These are phyloP conservation scores for Hedya salicella DNA, from an alignment of 2,888 invertebrate genomes.

Conservation along the genomic window DNA sequence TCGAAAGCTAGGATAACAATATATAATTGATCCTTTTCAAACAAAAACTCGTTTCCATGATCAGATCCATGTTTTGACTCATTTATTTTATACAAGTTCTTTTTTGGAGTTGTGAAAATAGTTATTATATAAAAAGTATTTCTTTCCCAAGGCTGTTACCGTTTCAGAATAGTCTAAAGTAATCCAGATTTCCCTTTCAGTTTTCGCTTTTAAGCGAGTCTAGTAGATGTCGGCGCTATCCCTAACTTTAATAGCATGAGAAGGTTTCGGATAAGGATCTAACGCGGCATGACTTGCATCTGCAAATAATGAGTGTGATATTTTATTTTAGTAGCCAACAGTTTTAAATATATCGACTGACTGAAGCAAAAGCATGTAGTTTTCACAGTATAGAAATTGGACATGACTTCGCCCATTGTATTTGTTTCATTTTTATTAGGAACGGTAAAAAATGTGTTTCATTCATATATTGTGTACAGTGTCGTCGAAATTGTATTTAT, in stretches of 20 bases:
- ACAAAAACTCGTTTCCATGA: too few species aligned
- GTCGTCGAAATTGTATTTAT: conserved; percentile 28
- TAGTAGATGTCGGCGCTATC: conserved; percentile 15
- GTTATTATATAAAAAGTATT: too few species aligned
- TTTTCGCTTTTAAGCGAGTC: conserved; percentile 10
- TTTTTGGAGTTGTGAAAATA: too few species aligned
- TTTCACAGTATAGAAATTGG: conserved; percentile 48
- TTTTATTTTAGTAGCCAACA: conserved; percentile 48
- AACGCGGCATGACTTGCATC: conserved; percentile 57
- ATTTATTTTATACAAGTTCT: too few species aligned
- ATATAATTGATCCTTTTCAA: too few species aligned
- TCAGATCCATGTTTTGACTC: too few species aligned
- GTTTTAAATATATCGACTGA: conserved; percentile 60
- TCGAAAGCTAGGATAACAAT: too few species aligned
- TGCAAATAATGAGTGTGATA: conserved; percentile 52
- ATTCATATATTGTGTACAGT: conserved; percentile 34
- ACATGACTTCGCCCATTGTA: conserved; percentile 46
- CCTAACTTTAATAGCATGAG: conserved; percentile 52
- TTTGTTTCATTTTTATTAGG: conserved; percentile 50
- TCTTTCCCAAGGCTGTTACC: neutral
- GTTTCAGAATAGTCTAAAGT: neutral
- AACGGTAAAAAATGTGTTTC: conserved; percentile 29
- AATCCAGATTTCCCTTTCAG: conserved; percentile 4
- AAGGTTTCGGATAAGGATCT: conserved; percentile 49
- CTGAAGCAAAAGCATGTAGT: conserved; percentile 69